Conservation (phyloP, 2,797 vertebrate species). For the Myotis myotis region DNA sequence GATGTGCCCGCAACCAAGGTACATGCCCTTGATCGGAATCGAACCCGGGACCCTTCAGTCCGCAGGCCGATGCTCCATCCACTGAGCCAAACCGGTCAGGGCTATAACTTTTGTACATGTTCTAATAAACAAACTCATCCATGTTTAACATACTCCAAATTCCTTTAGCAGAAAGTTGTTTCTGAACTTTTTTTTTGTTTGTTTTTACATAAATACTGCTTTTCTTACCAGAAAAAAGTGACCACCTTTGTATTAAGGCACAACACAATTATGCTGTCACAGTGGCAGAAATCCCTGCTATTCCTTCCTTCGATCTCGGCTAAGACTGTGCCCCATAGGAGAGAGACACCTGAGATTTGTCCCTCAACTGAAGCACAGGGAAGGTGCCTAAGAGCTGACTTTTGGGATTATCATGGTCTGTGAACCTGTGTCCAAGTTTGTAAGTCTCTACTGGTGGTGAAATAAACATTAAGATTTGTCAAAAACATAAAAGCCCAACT, state of each 20-base stretch:
- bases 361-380: neutral
- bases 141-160: neutral
- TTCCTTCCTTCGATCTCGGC: neutral
- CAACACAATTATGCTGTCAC: neutral
- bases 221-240: constrained; percentile 60
- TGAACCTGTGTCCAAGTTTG: constrained; percentile 16
- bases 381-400: neutral
- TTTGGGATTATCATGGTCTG: neutral
- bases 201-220: constrained; percentile 55
- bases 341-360: constrained; percentile 41
- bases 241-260: constrained; percentile 42
- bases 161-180: neutral
- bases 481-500: neutral
- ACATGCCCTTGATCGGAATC: too few relatives aligned
- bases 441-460: neutral
- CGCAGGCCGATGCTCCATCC: too few relatives aligned
- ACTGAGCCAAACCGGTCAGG: too few relatives aligned
- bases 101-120: neutral
- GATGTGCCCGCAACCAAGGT: too few relatives aligned
- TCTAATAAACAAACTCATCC: neutral
- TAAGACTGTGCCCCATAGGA: neutral
- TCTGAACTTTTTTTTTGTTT: neutral
- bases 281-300: neutral
- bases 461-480: neutral
- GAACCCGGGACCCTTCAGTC: too few relatives aligned